phyloP scores from a whole-genome alignment of 2,113 vertebrate genomes.

The Sarotherodon lohbergeri region DNA sequence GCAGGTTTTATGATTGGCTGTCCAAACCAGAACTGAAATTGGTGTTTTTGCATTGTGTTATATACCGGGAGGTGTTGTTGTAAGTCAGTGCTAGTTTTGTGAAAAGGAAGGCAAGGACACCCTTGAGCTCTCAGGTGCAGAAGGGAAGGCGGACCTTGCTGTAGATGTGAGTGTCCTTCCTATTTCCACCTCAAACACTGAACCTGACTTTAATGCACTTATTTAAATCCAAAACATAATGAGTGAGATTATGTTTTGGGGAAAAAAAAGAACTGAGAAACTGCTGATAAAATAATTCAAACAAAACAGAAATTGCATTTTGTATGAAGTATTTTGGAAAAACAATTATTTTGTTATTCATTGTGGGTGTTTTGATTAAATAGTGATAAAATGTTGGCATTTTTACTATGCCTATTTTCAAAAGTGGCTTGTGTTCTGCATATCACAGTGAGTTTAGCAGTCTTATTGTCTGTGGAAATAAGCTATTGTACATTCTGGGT shows the following conservation, averaged over 20 bases:
- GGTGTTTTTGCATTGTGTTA: not conserved
- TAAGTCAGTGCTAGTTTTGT: not conserved
- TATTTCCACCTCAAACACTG: not conserved
- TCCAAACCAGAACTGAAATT: not conserved
- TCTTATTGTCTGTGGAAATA: not conserved
- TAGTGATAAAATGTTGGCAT: not conserved
- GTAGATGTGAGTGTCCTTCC: not conserved
- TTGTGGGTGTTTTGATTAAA: not conserved
- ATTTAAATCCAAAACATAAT: not conserved
- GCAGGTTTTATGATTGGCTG: not conserved
- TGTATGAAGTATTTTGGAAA: not conserved
- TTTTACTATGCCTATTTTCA: not conserved
- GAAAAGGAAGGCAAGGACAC: not conserved
- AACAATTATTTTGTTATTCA: not conserved
- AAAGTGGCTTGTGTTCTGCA: not conserved
- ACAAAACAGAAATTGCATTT: not conserved
- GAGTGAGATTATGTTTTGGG: not conserved
- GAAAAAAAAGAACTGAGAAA: not conserved
- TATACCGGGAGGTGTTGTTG: not conserved
- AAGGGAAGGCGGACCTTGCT: not conserved
- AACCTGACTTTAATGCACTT: not conserved
- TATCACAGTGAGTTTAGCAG: not conserved
- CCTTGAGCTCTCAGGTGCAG: not conserved
- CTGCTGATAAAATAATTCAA: not conserved
- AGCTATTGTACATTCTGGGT: not conserved